Conservation (phyloP, 1,140 invertebrate species). For the Eumeta japonica region DNA sequence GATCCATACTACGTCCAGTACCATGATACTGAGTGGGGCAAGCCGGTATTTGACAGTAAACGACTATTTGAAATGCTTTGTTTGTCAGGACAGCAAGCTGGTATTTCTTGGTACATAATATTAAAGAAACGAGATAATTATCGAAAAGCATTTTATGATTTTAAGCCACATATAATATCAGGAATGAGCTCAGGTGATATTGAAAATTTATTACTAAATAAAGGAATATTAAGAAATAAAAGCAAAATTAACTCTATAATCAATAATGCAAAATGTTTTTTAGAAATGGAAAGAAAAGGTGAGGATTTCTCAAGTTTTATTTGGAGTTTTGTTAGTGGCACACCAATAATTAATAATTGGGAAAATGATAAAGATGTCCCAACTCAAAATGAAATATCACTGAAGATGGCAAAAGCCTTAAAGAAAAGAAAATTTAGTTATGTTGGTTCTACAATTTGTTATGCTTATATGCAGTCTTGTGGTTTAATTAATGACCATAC, state of each 20-base stretch:
- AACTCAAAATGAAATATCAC: constrained; percentile 27
- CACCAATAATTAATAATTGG: constrained; percentile 34
- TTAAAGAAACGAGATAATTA: constrained; percentile 41
- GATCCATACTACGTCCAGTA: constrained; percentile 34
- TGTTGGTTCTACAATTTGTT: constrained; percentile 41
- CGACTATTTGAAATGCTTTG: constrained; percentile 43
- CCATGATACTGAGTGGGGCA: constrained; percentile 46
- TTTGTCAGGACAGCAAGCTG: constrained; percentile 46
- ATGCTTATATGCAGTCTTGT: constrained; percentile 50
- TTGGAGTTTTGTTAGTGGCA: constrained; percentile 37
- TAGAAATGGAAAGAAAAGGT: constrained; percentile 29
- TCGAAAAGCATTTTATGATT: constrained; percentile 29
- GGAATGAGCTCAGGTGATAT: constrained; percentile 22
- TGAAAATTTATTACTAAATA: constrained; percentile 16
- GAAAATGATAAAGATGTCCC: constrained; percentile 24
- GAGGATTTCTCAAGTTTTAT: constrained; percentile 37
- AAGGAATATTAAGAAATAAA: constrained; percentile 33
- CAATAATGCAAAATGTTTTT: constrained; percentile 37
- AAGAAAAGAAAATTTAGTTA: constrained; percentile 38
- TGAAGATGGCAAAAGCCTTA: constrained; percentile 29
- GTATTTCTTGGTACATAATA: constrained; percentile 42
- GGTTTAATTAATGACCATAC: constrained; percentile 47
- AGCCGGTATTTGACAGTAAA: constrained; percentile 25
- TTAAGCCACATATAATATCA: constrained; percentile 30
- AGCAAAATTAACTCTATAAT: constrained; percentile 40